Evolutionary conservation across 2,113 vertebrate genomes (phyloP), one percentile per base, ranked within the genome.

Genomic region (Glaucidium brasilianum): DNA sequence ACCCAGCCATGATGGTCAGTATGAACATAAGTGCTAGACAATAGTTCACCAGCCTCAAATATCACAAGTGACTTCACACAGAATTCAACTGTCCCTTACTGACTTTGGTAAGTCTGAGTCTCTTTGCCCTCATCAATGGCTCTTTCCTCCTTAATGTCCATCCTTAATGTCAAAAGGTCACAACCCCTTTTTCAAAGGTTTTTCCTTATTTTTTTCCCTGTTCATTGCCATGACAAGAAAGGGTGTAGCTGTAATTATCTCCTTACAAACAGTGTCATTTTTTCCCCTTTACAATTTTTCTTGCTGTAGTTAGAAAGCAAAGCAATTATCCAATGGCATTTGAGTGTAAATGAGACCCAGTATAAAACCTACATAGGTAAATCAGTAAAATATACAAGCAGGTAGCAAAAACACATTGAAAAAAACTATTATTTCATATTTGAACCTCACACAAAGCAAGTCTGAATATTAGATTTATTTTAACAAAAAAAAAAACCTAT

Each of bases 1-100:
- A 47, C 0, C 1, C 0, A 1, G 8, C 25, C 2, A 0, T 43
- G 63, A 21, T 74, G 9, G 10, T 27, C 52, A 89, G 13, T 26
- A 34, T 35, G 66, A 89, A 47, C 20, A 7, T 16, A 74, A 81
- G 22, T 18, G 19, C 27, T 64, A 25, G 6, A 26, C 12, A 49
- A 69, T 2, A 58, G 25, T 55, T 62, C 47, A 26, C 3, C 25
- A 74, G 26, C 18, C 37, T 90, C 45, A 92, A 62, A 55, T 12
- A 5, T 8, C 89, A 15, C 41, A 73, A 49, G 15, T 32, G 29
- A 53, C 45, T 92, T 69, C 68, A 75, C 18, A 22, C 4, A 66
- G 50, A 55, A 32, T 85, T 91, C 27, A 72, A 45, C 43, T 63
- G 47, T 18, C 32, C 12, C 11, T 58, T 78, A 12, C 8, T 50